Evolutionary conservation across 2,888 invertebrate genomes (phyloP).

Genomic region (Germaria angustata): DNA sequence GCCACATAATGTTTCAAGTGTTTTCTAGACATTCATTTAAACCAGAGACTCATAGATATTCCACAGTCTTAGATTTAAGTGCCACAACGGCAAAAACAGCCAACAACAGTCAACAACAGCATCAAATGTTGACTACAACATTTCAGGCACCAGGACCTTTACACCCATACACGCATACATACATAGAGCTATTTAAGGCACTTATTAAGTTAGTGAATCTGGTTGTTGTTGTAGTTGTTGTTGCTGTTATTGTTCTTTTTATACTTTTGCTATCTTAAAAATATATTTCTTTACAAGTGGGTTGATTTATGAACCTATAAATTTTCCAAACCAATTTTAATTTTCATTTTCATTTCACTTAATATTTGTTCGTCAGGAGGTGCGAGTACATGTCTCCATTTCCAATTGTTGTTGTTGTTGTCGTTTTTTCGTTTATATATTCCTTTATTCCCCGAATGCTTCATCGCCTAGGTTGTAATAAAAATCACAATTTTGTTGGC

Average conservation of each 20-base stretch:
- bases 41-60: constrained; percentile 56
- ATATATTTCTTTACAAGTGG: constrained; percentile 48
- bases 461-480: constrained; percentile 27
- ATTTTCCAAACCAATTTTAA: constrained; percentile 63
- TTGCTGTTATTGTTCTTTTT: constrained; percentile 33
- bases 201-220: constrained; percentile 34
- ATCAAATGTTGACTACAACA: constrained; percentile 21
- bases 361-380: constrained; percentile 15
- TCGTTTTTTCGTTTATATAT: background rate
- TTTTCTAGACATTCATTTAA: constrained; percentile 55
- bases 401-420: too few species aligned
- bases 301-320: constrained; percentile 65
- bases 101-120: background rate
- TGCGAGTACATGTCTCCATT: constrained; percentile 27
- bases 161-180: background rate
- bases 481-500: constrained; percentile 16
- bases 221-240: too few species aligned
- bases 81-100: constrained; percentile 20
- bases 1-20: constrained; percentile 67
- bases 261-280: constrained; percentile 35
- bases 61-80: constrained; percentile 53
- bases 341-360: constrained; percentile 60
- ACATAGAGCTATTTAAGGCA: constrained; percentile 14
- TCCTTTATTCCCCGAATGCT: constrained; percentile 7
- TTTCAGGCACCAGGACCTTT: background rate